These are phyloP conservation scores for Otolemur garnettii DNA, from an alignment of 2,113 vertebrate genomes.

Conservation along the genomic window DNA sequence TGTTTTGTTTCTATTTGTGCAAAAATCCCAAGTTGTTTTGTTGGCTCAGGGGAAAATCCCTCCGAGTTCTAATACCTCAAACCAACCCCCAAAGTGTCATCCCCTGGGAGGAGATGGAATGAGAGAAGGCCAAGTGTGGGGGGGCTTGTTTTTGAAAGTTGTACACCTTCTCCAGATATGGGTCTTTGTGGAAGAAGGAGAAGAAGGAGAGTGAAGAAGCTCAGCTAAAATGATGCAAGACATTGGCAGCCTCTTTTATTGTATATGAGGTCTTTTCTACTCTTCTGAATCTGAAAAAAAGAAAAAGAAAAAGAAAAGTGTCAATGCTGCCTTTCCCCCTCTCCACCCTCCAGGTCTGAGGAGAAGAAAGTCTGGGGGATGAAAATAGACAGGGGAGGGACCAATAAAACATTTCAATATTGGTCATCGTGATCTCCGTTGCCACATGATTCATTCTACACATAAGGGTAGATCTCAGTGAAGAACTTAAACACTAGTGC, in stretches of 20 bases:
- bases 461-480: background rate
- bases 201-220: constrained; percentile 89
- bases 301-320: constrained; percentile 86
- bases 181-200: constrained; percentile 88
- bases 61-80: constrained; percentile 70
- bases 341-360: constrained; percentile 73
- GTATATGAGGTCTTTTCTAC: constrained; percentile 85
- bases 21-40: constrained; percentile 74
- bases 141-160: constrained; percentile 80
- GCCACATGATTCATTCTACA: background rate
- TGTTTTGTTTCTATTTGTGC: constrained; percentile 75
- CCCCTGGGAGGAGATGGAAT: constrained; percentile 70
- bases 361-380: constrained; percentile 73
- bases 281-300: constrained; percentile 92
- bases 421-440: background rate
- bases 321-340: constrained; percentile 86
- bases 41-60: constrained; percentile 66
- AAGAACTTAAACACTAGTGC: background rate
- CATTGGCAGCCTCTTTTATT: constrained; percentile 88
- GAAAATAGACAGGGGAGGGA: background rate
- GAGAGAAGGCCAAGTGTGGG: constrained; percentile 62
- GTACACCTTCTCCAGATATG: constrained; percentile 86
- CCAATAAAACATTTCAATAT: background rate
- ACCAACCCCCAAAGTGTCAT: constrained; percentile 69
- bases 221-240: constrained; percentile 89